Evolutionary conservation across 2,113 vertebrate genomes (phyloP).

Genomic region (Acanthochromis polyacanthus): DNA sequence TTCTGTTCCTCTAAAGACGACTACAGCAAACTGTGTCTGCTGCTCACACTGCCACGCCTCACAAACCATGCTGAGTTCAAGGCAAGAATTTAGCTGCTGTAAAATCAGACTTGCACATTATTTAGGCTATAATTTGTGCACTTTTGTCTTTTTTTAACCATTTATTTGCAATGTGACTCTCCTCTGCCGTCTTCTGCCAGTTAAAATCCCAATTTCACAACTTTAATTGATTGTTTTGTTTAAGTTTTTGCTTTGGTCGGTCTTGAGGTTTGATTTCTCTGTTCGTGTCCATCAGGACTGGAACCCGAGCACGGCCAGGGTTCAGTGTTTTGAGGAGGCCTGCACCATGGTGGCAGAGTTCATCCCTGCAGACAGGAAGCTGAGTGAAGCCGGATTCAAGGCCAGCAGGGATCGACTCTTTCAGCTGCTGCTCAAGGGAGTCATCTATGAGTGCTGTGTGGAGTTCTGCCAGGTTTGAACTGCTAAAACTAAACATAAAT

Average conservation of each 20-base stretch:
- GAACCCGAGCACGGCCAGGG: conserved; percentile 97
- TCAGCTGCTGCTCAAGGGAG: conserved; percentile 96
- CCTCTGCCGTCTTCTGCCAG: not conserved
- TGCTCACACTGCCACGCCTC: conserved; percentile 95
- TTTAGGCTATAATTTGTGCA: not conserved
- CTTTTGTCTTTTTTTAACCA: not conserved
- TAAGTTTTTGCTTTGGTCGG: not conserved
- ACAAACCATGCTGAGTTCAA: conserved; percentile 98
- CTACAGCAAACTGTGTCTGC: conserved; percentile 96
- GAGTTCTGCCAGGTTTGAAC: conserved; percentile 92
- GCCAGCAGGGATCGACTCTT: conserved; percentile 95
- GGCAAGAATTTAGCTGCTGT: conserved; percentile 47
- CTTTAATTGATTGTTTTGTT: not conserved
- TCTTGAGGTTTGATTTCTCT: not conserved
- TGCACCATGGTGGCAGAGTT: conserved; percentile 98
- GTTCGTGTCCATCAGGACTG: conserved; percentile 84
- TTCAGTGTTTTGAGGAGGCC: conserved; percentile 97
- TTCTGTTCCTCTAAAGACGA: conserved; percentile 96
- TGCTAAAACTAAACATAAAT: not conserved
- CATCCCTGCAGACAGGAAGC: conserved; percentile 96
- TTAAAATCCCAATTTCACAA: not conserved
- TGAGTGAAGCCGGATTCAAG: conserved; percentile 98
- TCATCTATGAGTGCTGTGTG: conserved; percentile 98
- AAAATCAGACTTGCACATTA: not conserved
- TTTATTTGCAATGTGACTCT: not conserved